Conservation (phyloP, 1,140 invertebrate genomes). For the Macrocentrus cingulum region DNA sequence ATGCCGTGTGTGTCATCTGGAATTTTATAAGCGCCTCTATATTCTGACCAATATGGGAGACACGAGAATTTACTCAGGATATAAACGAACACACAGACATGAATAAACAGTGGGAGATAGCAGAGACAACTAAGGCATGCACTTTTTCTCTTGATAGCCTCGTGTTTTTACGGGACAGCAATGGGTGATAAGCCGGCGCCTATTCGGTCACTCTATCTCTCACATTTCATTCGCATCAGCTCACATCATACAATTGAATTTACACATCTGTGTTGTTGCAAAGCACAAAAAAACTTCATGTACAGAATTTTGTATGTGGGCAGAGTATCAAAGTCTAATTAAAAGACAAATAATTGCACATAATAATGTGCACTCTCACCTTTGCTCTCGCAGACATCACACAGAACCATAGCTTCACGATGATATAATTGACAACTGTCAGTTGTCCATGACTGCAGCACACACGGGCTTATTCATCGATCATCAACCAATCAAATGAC, state of each 20-base stretch:
- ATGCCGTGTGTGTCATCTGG: too few species aligned
- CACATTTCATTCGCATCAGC: too few species aligned
- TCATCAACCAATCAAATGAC: too few species aligned
- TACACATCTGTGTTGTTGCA: too few species aligned
- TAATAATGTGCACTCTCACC: slow-evolving; percentile 42
- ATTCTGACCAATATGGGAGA: slow-evolving; percentile 4
- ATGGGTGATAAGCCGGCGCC: slow-evolving; percentile 8
- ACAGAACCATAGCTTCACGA: slow-evolving; percentile 41
- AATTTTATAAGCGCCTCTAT: neutral
- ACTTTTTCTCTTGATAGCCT: slow-evolving; percentile 3
- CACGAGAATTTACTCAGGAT: neutral
- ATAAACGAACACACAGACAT: slow-evolving; percentile 3
- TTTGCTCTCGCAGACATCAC: slow-evolving; percentile 51
- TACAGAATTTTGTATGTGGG: too few species aligned
- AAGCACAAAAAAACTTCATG: too few species aligned
- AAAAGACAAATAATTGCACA: too few species aligned
- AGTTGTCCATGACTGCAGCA: slow-evolving; percentile 27
- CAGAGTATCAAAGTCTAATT: too few species aligned
- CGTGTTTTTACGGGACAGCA: slow-evolving; percentile 9
- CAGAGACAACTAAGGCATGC: neutral
- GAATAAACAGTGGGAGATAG: slow-evolving; percentile 1
- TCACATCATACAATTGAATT: too few species aligned
- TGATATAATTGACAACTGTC: neutral
- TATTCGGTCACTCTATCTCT: neutral
- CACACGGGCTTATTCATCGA: too few species aligned